Percentiles rank a stretch among this genome's conserved stretches.
Conservation (phyloP, 2,888 invertebrate species). For the Hydrotaea cyrtoneurina region DNA sequence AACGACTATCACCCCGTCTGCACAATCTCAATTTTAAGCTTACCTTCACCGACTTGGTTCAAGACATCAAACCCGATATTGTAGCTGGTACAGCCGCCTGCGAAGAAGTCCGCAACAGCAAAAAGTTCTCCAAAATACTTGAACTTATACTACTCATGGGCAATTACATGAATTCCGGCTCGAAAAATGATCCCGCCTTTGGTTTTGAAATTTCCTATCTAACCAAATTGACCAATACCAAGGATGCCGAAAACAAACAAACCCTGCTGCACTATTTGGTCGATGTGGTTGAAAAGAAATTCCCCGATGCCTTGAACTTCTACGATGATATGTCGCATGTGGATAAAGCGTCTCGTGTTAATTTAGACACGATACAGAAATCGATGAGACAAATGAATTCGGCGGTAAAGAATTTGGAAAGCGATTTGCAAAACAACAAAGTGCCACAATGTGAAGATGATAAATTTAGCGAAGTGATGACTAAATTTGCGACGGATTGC, state of each 20-base stretch:
- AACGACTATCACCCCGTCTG: conserved; percentile 91
- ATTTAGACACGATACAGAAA: conserved; percentile 90
- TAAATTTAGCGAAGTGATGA: conserved; percentile 92
- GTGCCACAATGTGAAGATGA: conserved; percentile 91
- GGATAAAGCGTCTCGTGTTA: conserved; percentile 93
- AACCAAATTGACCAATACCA: conserved; percentile 94
- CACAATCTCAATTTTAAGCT: conserved; percentile 93
- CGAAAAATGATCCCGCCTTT: conserved; percentile 94
- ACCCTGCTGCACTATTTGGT: conserved; percentile 96
- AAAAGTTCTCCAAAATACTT: conserved; percentile 93
- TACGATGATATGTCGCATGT: conserved; percentile 94
- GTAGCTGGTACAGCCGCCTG: conserved; percentile 97
- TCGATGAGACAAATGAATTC: conserved; percentile 92
- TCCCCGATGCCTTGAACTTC: conserved; percentile 91
- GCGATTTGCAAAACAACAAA: conserved; percentile 92
- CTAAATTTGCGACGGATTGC: conserved; percentile 92
- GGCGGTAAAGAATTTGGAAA: conserved; percentile 93
- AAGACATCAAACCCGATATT: conserved; percentile 85
- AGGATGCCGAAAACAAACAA: conserved; percentile 95
- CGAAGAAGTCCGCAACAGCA: conserved; percentile 93
- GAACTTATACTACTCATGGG: conserved; percentile 94
- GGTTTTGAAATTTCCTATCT: conserved; percentile 98
- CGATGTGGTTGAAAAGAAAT: conserved; percentile 92
- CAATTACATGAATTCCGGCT: conserved; percentile 98
- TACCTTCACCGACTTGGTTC: conserved; percentile 91